Conservation (phyloP, 2,113 vertebrate genomes). For the Passer montanus region DNA sequence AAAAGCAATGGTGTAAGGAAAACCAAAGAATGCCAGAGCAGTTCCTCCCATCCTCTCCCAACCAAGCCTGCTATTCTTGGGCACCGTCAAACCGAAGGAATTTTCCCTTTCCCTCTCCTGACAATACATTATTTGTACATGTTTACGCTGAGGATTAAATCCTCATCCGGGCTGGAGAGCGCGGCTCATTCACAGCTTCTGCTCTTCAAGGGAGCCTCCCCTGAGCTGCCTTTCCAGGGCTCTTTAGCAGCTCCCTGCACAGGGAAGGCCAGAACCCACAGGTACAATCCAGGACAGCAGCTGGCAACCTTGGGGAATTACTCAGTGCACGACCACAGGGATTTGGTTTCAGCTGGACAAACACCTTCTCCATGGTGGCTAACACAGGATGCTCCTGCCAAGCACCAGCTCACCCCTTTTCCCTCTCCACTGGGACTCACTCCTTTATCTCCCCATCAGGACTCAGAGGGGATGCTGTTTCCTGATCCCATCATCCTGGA, state of each 20-base stretch:
- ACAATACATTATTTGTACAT: background rate
- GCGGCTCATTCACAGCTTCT: slow-evolving; percentile 24
- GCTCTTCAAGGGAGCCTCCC: background rate
- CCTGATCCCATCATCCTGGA: background rate
- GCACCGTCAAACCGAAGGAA: background rate
- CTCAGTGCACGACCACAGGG: slow-evolving; percentile 43
- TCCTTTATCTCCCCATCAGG: slow-evolving; percentile 10
- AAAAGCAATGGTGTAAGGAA: background rate
- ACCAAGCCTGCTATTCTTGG: background rate
- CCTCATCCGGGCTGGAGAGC: background rate
- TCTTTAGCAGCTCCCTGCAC: background rate
- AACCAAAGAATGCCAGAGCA: background rate
- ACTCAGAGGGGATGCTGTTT: background rate
- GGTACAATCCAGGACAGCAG: slow-evolving; percentile 67
- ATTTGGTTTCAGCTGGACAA: slow-evolving; percentile 74
- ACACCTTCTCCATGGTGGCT: slow-evolving; percentile 7
- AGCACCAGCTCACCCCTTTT: slow-evolving; percentile 26
- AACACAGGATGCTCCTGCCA: background rate
- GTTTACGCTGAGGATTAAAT: slow-evolving; percentile 51
- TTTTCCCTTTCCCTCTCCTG: slow-evolving; percentile 12
- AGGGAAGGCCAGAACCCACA: slow-evolving; percentile 66
- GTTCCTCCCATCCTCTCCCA: background rate
- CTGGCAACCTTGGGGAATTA: slow-evolving; percentile 67
- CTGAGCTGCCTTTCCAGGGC: background rate
- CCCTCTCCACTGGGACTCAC: background rate